A percentile compares a stretch with the other conserved stretches of the same genome.
These are phyloP conservation scores for Pristionchus pacificus DNA, from an alignment of 1,140 invertebrate species.

Conservation along the genomic window DNA sequence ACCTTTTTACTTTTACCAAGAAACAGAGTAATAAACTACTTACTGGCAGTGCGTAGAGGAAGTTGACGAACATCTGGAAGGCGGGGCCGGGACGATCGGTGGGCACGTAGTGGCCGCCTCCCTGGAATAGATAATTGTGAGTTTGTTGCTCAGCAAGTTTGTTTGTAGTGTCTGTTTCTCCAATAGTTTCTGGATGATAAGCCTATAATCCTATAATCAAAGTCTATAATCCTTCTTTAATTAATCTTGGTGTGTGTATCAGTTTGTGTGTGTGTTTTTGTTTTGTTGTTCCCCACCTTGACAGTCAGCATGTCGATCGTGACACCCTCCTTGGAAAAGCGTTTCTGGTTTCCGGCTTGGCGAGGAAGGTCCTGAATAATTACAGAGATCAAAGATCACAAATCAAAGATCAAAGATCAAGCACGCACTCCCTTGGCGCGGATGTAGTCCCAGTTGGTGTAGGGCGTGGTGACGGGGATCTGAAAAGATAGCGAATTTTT, in stretches of 20 bases:
- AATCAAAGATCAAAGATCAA: too few species aligned
- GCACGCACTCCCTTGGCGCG: slow-evolving; percentile 9
- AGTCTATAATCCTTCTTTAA: slow-evolving; percentile 1
- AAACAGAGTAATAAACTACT: too few species aligned
- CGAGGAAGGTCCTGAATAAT: too few species aligned
- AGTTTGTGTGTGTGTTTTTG: not conserved
- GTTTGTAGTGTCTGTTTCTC: too few species aligned
- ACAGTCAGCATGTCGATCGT: slow-evolving; percentile 36
- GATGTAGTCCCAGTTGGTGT: slow-evolving; percentile 29
- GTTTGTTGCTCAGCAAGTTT: too few species aligned
- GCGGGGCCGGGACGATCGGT: slow-evolving; percentile 60
- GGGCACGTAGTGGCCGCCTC: slow-evolving; percentile 64
- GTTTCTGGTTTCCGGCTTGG: slow-evolving; percentile 20
- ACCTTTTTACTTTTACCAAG: too few species aligned
- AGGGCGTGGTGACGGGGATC: slow-evolving; percentile 16
- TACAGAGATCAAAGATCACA: too few species aligned
- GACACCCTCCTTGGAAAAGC: slow-evolving; percentile 9
- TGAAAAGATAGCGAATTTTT: slow-evolving; percentile 13
- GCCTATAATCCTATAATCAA: slow-evolving; percentile 1
- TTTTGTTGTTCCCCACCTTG: slow-evolving; percentile 20
- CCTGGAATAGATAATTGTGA: slow-evolving; percentile 45
- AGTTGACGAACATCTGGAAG: slow-evolving; percentile 57
- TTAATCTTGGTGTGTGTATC: not conserved
- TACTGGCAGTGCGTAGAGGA: too few species aligned
- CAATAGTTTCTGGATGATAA: too few species aligned